These are phyloP conservation scores for Trichonephila clavata DNA, from an alignment of 1,140 invertebrate genomes.

Conservation along the genomic window DNA sequence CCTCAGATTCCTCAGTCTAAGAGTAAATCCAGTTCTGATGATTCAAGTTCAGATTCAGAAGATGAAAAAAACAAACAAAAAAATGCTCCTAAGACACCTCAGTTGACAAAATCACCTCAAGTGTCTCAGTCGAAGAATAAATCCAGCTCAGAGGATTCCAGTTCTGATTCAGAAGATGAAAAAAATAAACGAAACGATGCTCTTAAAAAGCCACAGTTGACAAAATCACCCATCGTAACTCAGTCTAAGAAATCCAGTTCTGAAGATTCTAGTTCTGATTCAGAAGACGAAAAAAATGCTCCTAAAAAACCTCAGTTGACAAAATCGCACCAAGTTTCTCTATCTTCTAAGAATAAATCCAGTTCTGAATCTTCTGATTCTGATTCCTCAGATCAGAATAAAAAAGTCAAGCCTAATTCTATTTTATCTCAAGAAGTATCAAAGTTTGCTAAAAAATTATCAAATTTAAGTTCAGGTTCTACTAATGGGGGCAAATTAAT, in stretches of 20 bases:
- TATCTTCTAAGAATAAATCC: no score
- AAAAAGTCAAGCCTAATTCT: not conserved
- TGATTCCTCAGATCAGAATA: not conserved
- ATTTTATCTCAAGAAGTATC: not conserved
- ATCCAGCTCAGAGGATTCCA: no score
- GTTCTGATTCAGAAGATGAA: not conserved
- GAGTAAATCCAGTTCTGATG: conserved; percentile 2
- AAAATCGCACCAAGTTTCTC: no score
- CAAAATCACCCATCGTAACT: not conserved
- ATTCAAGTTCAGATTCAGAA: not conserved
- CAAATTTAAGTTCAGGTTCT: conserved; percentile 54
- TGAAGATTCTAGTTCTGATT: conserved; percentile 28
- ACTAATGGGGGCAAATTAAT: conserved; percentile 12
- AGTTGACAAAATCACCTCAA: not conserved
- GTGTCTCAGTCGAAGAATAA: not conserved
- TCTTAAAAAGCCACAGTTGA: not conserved
- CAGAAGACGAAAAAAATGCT: not conserved
- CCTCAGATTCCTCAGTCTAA: no score
- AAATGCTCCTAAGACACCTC: no score
- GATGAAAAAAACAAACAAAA: no score
- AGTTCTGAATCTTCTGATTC: conserved; percentile 27
- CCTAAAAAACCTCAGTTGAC: no score
- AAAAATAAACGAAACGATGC: not conserved
- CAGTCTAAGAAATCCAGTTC: not conserved
- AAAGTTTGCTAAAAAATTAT: conserved; percentile 34